These are phyloP conservation scores for Paramuricea clavata DNA, from an alignment of 92 coral and sea anemone species.

Conservation along the genomic window DNA sequence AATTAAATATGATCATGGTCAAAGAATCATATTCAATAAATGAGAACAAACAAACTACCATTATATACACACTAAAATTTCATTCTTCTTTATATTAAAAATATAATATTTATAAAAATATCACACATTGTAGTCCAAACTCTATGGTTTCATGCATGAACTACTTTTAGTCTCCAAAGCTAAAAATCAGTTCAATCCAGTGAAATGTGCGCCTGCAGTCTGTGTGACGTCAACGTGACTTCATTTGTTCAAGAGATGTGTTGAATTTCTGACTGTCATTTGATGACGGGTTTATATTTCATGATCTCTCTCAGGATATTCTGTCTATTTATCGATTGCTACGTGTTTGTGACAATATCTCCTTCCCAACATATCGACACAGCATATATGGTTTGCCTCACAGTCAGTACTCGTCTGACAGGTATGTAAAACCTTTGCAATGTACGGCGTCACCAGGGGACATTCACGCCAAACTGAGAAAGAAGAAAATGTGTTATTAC, in stretches of 20 bases:
- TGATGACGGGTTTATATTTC: neutral
- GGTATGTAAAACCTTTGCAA: neutral
- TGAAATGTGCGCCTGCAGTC: too few species aligned
- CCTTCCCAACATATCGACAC: constrained; percentile 97
- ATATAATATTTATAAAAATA: too few species aligned
- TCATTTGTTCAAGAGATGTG: neutral
- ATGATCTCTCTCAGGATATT: neutral
- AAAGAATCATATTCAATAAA: too few species aligned
- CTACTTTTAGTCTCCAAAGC: too few species aligned
- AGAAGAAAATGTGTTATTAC: neutral
- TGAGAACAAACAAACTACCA: too few species aligned
- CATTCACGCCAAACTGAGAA: constrained; percentile 43
- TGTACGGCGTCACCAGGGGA: constrained; percentile 36
- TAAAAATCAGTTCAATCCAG: too few species aligned
- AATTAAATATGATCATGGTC: too few species aligned
- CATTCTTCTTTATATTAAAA: too few species aligned
- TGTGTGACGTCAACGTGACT: too few species aligned
- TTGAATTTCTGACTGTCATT: neutral
- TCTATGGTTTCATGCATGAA: too few species aligned
- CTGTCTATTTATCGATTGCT: constrained; percentile 17
- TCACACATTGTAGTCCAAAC: too few species aligned
- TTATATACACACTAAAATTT: too few species aligned
- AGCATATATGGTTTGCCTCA: constrained; percentile 82
- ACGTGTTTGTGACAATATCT: constrained; percentile 81
- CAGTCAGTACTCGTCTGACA: constrained; percentile 93